Conservation (phyloP, 2,797 vertebrate genomes). For the Pristis pectinata region DNA sequence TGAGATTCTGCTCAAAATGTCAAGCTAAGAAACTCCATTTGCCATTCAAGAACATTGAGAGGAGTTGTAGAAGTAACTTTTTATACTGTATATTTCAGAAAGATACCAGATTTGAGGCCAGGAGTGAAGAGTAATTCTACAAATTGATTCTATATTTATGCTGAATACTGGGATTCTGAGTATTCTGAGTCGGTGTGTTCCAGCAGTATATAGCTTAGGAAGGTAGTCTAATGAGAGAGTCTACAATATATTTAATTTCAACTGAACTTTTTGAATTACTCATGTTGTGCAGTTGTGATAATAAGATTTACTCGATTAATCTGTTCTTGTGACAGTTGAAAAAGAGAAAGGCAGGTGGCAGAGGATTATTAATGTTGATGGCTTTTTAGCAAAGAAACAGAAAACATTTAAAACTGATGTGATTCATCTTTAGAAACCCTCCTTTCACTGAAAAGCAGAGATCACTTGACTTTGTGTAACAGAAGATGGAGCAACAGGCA, state of each 20-base stretch:
- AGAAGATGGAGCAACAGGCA: too few species aligned
- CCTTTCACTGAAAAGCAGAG: not conserved
- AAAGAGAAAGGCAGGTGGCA: not conserved
- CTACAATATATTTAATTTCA: not conserved
- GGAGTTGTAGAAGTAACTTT: not conserved
- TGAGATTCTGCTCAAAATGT: not conserved
- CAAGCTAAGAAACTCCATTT: not conserved
- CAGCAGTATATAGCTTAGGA: not conserved
- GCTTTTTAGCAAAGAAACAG: not conserved
- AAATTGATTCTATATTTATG: not conserved
- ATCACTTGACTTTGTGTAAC: not conserved
- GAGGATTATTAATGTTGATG: not conserved
- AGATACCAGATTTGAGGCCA: not conserved
- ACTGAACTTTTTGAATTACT: not conserved
- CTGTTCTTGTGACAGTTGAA: not conserved
- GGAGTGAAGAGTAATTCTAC: not conserved
- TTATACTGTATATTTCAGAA: not conserved
- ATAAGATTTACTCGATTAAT: not conserved
- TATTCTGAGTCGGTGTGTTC: too few species aligned
- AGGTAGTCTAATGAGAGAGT: not conserved
- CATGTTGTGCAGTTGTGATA: not conserved
- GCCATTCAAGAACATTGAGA: not conserved
- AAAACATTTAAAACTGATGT: not conserved
- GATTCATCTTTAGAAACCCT: not conserved
- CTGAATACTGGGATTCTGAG: not conserved